These are phyloP conservation scores for Pseudolaguvia tuberculata DNA, from an alignment of 2,113 vertebrate genomes.

Conservation along the genomic window DNA sequence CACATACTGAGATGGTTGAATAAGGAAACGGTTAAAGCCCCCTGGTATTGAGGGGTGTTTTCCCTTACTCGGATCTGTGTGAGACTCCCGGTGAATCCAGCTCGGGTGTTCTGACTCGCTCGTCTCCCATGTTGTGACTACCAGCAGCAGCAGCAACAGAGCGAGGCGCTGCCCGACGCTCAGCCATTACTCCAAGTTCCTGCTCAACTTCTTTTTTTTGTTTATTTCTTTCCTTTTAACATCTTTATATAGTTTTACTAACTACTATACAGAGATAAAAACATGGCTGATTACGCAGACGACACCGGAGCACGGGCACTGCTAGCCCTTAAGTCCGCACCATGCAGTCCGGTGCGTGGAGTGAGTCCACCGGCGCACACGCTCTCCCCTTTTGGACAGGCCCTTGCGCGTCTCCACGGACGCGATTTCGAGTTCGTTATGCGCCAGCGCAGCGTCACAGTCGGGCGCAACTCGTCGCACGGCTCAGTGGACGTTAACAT, in stretches of 20 bases:
- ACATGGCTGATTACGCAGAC: conserved; percentile 85
- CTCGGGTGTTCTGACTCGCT: conserved; percentile 50
- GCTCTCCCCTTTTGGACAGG: conserved; percentile 60
- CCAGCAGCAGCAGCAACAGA: conserved; percentile 62
- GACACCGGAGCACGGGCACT: conserved; percentile 85
- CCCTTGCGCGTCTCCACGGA: conserved; percentile 74
- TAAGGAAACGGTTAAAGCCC: not conserved
- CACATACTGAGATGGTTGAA: not conserved
- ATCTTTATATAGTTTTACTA: not conserved
- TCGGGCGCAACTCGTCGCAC: conserved; percentile 95
- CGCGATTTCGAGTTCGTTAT: conserved; percentile 92
- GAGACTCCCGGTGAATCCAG: conserved; percentile 40
- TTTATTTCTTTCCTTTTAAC: not conserved
- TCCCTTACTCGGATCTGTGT: not conserved
- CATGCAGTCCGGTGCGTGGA: conserved; percentile 78
- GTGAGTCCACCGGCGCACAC: conserved; percentile 64
- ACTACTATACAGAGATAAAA: conserved; percentile 31
- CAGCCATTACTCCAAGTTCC: conserved; percentile 49
- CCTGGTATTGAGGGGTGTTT: not conserved
- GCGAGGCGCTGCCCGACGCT: conserved; percentile 55
- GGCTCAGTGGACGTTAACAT: conserved; percentile 95
- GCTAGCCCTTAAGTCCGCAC: conserved; percentile 82
- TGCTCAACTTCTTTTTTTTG: conserved; percentile 29
- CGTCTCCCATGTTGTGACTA: conserved; percentile 69
- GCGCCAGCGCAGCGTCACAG: conserved; percentile 88